Percentiles rank a stretch among this genome's conserved stretches.
phyloP scores from a whole-genome alignment of 1,140 invertebrate genomes.

The Cyclina sinensis region DNA sequence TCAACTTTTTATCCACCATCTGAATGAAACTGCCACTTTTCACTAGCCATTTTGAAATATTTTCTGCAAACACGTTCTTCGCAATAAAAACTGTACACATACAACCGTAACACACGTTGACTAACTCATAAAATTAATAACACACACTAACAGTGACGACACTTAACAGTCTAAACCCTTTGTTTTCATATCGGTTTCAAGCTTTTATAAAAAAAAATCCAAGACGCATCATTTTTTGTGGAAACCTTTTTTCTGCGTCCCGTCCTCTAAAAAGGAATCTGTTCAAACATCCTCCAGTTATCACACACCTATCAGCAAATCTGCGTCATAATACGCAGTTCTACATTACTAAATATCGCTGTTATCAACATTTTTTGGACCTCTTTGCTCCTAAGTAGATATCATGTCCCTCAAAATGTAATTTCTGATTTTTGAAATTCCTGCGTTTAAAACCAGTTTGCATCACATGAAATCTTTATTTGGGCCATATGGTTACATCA shows the following conservation, averaged over 20 bases:
- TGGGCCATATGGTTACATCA: not conserved
- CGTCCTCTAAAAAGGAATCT: not conserved
- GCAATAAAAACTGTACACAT: too few species aligned
- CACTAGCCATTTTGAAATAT: slow-evolving; percentile 33
- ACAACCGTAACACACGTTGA: too few species aligned
- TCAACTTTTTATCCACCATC: slow-evolving; percentile 28
- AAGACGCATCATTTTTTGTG: too few species aligned
- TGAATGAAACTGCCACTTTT: slow-evolving; percentile 3
- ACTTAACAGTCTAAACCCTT: too few species aligned
- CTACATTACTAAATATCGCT: not conserved
- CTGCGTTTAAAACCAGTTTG: not conserved
- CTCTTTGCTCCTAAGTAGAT: not conserved
- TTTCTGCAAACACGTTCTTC: not conserved
- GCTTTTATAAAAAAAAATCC: too few species aligned
- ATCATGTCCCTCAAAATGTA: not conserved
- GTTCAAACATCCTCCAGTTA: not conserved
- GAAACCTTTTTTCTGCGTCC: too few species aligned
- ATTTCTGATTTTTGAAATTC: not conserved
- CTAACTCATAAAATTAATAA: too few species aligned
- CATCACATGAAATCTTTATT: not conserved
- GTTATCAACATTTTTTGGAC: not conserved
- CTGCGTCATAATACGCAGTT: slow-evolving; percentile 5
- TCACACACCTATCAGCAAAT: not conserved
- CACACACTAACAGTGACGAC: too few species aligned
- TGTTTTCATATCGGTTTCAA: too few species aligned